Percentiles rank a stretch among this genome's conserved stretches.
These are phyloP conservation scores for Rhea americana DNA, from an alignment of 2,113 vertebrate species.

Conservation along the genomic window DNA sequence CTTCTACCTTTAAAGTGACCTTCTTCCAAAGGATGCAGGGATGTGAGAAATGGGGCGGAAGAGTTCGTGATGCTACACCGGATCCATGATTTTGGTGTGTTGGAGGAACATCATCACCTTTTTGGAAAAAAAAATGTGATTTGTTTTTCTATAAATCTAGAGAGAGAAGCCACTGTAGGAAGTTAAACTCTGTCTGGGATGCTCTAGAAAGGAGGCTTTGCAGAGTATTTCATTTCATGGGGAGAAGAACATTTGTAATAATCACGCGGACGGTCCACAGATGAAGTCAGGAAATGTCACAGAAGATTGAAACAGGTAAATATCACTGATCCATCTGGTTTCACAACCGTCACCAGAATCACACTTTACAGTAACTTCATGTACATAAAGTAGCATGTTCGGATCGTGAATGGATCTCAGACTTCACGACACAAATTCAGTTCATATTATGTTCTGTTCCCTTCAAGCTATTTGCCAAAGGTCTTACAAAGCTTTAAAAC, in stretches of 20 bases:
- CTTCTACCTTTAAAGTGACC: not conserved
- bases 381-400: not conserved
- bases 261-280: not conserved
- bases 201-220: not conserved
- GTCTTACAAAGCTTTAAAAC: not conserved
- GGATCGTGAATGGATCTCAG: not conserved
- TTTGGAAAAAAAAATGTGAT: not conserved
- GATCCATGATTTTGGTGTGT: not conserved
- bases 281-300: not conserved
- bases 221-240: not conserved
- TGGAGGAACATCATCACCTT: not conserved
- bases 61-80: not conserved
- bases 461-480: not conserved
- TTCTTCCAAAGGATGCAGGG: not conserved
- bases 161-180: not conserved
- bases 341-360: not conserved
- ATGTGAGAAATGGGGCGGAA: not conserved
- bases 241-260: fast-evolving
- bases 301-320: not conserved
- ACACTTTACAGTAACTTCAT: not conserved
- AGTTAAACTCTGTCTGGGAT: not conserved
- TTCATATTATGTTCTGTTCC: not conserved
- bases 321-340: not conserved
- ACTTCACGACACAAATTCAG: not conserved
- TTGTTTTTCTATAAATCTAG: not conserved